These are phyloP conservation scores for Diplodus puntazzo DNA, from an alignment of 2,797 vertebrate genomes.

Conservation along the genomic window DNA sequence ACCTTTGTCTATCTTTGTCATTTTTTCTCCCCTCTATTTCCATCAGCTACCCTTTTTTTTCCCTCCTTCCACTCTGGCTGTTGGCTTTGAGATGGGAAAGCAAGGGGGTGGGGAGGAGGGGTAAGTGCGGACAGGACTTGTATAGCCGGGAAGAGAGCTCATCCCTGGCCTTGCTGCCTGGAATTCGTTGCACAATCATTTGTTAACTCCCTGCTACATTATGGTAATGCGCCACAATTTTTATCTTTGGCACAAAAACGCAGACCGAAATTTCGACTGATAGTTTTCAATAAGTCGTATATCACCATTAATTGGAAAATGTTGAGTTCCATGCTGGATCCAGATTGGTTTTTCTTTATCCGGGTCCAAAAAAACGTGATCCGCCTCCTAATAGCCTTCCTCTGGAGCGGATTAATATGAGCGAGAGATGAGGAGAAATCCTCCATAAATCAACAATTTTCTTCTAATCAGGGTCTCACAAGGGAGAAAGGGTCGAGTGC, in stretches of 20 bases:
- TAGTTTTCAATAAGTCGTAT: constrained; percentile 58
- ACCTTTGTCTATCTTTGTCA: constrained; percentile 79
- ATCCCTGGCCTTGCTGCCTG: constrained; percentile 67
- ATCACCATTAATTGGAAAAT: constrained; percentile 70
- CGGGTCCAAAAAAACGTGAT: constrained; percentile 55
- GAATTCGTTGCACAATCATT: constrained; percentile 71
- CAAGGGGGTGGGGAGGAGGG: not conserved
- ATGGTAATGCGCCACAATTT: constrained; percentile 57
- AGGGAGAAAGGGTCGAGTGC: constrained; percentile 46
- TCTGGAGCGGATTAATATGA: constrained; percentile 71
- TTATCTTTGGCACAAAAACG: constrained; percentile 65
- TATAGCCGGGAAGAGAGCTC: constrained; percentile 61
- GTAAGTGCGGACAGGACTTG: constrained; percentile 57
- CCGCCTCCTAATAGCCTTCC: constrained; percentile 61
- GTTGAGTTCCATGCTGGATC: constrained; percentile 56
- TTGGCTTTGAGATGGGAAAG: constrained; percentile 46
- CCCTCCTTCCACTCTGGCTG: constrained; percentile 25
- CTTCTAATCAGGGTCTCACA: constrained; percentile 66
- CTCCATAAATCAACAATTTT: constrained; percentile 67
- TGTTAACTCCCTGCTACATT: constrained; percentile 70
- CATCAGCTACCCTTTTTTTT: constrained; percentile 47
- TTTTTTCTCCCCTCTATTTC: constrained; percentile 69
- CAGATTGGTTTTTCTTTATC: constrained; percentile 72
- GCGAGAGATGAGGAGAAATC: constrained; percentile 65
- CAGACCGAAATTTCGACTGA: constrained; percentile 27